Evolutionary conservation across 2,888 invertebrate species (phyloP).

Genomic region (Helobdella robusta): DNA sequence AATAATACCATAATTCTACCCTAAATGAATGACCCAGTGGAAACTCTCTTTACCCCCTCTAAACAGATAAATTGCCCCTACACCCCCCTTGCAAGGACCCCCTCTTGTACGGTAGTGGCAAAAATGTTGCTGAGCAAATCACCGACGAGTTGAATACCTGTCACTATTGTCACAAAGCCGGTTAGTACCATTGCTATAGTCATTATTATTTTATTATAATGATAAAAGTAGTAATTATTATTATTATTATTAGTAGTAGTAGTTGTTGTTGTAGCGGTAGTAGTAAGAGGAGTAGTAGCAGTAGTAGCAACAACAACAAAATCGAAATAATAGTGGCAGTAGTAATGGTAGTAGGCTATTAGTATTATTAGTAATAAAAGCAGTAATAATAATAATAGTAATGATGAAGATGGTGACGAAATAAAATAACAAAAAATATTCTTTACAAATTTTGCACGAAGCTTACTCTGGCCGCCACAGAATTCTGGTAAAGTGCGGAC

Average conservation of each 20-base stretch:
- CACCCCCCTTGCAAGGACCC: background rate
- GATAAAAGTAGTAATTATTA: background rate
- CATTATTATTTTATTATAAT: background rate
- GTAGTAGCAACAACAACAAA: background rate
- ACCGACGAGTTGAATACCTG: slow-evolving; percentile 1
- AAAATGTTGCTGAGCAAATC: slow-evolving; percentile 5
- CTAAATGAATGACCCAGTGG: too few relatives aligned
- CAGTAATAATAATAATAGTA: background rate
- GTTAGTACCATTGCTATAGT: slow-evolving; percentile 4
- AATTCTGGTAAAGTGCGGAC: slow-evolving; percentile 21
- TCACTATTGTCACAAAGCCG: slow-evolving; percentile 6
- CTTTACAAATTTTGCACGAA: background rate
- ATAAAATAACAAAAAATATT: background rate
- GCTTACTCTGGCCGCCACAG: slow-evolving; percentile 17
- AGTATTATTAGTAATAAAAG: too few relatives aligned
- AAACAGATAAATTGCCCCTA: background rate
- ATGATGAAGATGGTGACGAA: background rate
- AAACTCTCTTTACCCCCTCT: too few relatives aligned
- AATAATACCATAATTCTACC: too few relatives aligned
- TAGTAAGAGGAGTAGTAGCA: too few relatives aligned
- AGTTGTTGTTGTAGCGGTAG: too few relatives aligned
- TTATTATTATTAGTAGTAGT: background rate
- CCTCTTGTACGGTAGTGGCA: slow-evolving; percentile 1
- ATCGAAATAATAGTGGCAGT: too few relatives aligned
- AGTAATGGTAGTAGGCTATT: too few relatives aligned